Percentiles rank a stretch among this genome's conserved stretches.
Evolutionary conservation across 2,113 vertebrate species (phyloP).

Genomic region (Tachycineta bicolor): DNA sequence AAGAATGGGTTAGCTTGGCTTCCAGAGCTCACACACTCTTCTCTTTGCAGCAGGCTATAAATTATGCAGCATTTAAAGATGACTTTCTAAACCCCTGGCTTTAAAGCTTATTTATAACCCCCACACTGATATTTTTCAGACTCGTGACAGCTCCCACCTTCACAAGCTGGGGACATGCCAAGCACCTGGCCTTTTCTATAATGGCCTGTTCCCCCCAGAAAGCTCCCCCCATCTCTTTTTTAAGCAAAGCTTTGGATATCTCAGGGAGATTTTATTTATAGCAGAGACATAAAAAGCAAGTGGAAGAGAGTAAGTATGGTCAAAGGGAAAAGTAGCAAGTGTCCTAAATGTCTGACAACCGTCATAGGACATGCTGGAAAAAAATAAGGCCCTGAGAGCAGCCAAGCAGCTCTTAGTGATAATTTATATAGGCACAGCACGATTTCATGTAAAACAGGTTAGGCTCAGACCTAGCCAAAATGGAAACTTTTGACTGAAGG

Average conservation of each 20-base stretch:
- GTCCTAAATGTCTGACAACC: neutral
- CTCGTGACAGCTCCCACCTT: constrained; percentile 72
- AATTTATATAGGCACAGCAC: neutral
- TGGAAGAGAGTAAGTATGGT: constrained; percentile 1
- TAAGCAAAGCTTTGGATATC: constrained; percentile 37
- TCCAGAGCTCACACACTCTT: constrained; percentile 64
- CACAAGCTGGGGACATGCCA: constrained; percentile 72
- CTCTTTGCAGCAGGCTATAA: constrained; percentile 66
- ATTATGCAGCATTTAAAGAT: constrained; percentile 76
- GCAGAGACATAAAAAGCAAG: constrained; percentile 17
- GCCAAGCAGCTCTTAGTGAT: neutral
- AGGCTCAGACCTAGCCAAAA: neutral
- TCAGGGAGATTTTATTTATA: constrained; percentile 49
- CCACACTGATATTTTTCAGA: constrained; percentile 77
- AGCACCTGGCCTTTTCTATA: constrained; percentile 76
- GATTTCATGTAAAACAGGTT: neutral
- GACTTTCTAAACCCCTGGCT: constrained; percentile 76
- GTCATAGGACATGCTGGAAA: neutral
- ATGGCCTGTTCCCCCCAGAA: constrained; percentile 46
- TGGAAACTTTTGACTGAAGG: neutral
- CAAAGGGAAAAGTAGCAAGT: constrained; percentile 23
- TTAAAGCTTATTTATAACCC: constrained; percentile 77
- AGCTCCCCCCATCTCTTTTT: constrained; percentile 44
- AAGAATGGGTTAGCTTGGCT: constrained; percentile 31
- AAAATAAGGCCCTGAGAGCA: neutral